A percentile compares a stretch with the other conserved stretches of the same genome.
Conservation (phyloP, 2,888 invertebrate species). For the Coecobrya sp. region DNA sequence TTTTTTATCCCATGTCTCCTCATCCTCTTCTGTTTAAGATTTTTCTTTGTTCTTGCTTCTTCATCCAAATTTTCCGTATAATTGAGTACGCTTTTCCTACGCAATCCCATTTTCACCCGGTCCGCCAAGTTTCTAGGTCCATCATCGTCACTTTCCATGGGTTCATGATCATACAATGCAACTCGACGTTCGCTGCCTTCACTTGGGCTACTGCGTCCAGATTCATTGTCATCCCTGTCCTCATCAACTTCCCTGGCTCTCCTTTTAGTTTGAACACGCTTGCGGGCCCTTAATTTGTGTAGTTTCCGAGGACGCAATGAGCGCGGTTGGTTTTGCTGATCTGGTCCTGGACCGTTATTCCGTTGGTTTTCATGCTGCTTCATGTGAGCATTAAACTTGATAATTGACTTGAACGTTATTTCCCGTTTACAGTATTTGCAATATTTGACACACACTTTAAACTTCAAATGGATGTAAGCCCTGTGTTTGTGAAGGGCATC, state of each 20-base stretch:
- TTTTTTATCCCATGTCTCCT: background rate
- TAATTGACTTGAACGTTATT: background rate
- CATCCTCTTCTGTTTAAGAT: background rate
- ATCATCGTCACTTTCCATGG: background rate
- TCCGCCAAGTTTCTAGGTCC: background rate
- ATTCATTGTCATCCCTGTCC: background rate
- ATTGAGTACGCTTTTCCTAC: background rate
- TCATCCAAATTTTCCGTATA: background rate
- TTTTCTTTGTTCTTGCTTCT: background rate
- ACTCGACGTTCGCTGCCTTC: no score
- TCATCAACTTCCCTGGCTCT: background rate
- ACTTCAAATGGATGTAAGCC: slow-evolving; percentile 15
- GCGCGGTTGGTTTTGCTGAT: background rate
- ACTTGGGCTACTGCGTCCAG: no score
- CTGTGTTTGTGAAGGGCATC: background rate
- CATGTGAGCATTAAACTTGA: background rate
- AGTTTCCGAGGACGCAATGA: background rate
- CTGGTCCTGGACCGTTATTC: background rate
- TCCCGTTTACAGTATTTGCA: background rate
- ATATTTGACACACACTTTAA: background rate
- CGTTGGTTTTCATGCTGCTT: background rate
- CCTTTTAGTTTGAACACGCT: background rate
- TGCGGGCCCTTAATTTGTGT: background rate
- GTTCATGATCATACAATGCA: background rate
- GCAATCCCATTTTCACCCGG: background rate